Conservation (phyloP, 2,113 vertebrate genomes). For the Tympanuchus pallidicinctus region DNA sequence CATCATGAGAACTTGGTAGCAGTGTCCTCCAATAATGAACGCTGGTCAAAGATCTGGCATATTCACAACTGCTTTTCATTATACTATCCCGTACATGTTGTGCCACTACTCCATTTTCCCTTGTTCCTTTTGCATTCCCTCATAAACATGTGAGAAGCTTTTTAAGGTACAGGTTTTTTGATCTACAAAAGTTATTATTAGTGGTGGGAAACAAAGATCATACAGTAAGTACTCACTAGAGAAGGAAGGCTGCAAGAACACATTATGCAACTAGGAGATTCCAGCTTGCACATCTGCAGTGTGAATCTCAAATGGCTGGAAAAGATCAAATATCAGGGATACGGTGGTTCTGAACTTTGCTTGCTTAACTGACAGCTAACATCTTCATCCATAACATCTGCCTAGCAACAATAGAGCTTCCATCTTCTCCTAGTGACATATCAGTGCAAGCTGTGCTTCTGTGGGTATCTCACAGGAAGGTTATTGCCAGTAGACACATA, state of each 20-base stretch:
- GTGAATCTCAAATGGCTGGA: accelerated
- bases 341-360: not conserved
- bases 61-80: not conserved
- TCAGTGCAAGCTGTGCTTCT: not conserved
- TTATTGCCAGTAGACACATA: constrained; percentile 8
- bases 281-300: not conserved
- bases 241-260: not conserved
- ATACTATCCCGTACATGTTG: not conserved
- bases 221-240: not conserved
- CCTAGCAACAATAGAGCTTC: not conserved
- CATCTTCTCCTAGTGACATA: not conserved
- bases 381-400: not conserved
- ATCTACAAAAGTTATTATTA: not conserved
- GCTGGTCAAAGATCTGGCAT: not conserved
- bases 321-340: not conserved
- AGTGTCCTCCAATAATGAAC: not conserved
- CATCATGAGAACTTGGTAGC: not conserved
- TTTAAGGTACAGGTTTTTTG: not conserved
- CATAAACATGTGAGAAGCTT: not conserved
- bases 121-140: not conserved
- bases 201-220: not conserved
- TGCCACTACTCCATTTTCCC: not conserved
- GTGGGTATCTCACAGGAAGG: not conserved
- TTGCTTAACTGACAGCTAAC: not conserved
- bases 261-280: not conserved